Conservation (phyloP, 2,113 vertebrate genomes). For the Mirounga angustirostris region DNA sequence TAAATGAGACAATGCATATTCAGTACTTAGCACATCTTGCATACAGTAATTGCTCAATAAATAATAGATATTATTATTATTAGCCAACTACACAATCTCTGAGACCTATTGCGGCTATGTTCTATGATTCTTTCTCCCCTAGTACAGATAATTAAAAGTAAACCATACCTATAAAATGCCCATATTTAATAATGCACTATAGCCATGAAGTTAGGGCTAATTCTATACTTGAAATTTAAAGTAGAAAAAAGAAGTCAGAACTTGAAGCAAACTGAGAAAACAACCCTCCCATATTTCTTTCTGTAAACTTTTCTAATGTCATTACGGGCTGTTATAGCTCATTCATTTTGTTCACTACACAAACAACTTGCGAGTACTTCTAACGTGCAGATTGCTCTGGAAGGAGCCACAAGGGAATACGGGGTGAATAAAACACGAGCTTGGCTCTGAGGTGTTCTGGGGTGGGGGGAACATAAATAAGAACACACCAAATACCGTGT, state of each 20-base stretch:
- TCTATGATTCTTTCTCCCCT: neutral
- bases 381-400: neutral
- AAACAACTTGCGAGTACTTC: neutral
- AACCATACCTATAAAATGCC: constrained; percentile 18
- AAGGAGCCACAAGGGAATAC: neutral
- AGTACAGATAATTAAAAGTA: neutral
- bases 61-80: neutral
- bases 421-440: neutral
- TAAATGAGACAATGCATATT: neutral
- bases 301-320: neutral
- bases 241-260: neutral
- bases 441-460: neutral
- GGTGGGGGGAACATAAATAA: neutral
- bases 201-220: neutral
- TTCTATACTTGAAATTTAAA: constrained; percentile 41
- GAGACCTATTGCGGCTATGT: neutral
- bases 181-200: neutral
- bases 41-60: neutral
- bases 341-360: neutral
- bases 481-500: too few relatives aligned
- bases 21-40: neutral
- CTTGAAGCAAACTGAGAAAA: constrained; percentile 33
- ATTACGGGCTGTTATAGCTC: neutral
- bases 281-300: neutral
- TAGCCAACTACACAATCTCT: neutral